These are phyloP conservation scores for Bombyx huttoni DNA, from an alignment of 2,888 invertebrate genomes.

Conservation along the genomic window DNA sequence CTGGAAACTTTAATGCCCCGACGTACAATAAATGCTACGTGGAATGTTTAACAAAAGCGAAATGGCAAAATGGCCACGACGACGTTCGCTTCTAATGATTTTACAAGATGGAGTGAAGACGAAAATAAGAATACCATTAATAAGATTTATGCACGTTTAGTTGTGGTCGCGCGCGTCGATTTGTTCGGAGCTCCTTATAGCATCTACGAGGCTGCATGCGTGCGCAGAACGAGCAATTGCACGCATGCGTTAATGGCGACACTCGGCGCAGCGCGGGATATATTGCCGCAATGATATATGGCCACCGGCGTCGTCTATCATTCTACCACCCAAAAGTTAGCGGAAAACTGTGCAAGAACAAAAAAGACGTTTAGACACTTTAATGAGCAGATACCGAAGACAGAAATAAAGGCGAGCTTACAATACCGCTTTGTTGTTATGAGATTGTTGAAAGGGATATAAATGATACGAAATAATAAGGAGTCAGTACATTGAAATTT, in stretches of 20 bases:
- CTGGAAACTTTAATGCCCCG: constrained; percentile 32
- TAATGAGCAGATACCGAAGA: constrained; percentile 69
- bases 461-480: not conserved
- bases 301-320: constrained; percentile 64
- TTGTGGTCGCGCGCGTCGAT: constrained; percentile 59
- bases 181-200: constrained; percentile 58
- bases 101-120: constrained; percentile 50
- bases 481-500: constrained; percentile 5
- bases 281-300: constrained; percentile 69
- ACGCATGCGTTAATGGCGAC: constrained; percentile 69
- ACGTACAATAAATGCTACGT: constrained; percentile 19
- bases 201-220: constrained; percentile 32
- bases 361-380: constrained; percentile 49
- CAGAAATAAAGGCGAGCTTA: constrained; percentile 66
- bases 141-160: constrained; percentile 65
- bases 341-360: constrained; percentile 53
- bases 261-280: constrained; percentile 64
- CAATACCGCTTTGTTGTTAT: constrained; percentile 58
- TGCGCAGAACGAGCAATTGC: constrained; percentile 48
- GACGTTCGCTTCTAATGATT: constrained; percentile 45
- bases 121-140: constrained; percentile 64
- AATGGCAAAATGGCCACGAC: constrained; percentile 8
- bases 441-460: constrained; percentile 55
- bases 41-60: constrained; percentile 30
- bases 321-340: constrained; percentile 71